Base-by-base conservation (phyloP, 2,797 vertebrate species). In the Phoxinus dragarum region DNA sequence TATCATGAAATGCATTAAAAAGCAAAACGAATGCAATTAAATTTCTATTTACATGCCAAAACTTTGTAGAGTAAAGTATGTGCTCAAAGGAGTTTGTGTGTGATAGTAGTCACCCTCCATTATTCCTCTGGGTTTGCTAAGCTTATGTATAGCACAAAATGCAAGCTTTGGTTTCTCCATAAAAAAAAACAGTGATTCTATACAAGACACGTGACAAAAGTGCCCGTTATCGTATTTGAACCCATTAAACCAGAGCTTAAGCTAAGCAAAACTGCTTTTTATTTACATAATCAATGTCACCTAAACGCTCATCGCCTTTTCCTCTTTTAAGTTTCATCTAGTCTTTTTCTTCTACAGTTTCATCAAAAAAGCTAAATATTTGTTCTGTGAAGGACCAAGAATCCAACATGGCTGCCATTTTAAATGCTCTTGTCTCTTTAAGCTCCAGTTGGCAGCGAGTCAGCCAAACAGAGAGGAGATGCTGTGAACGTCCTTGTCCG, bases 341-440 rank as follows among this genome's bases (percentile, higher is more conserved):
- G 9, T 36, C 12, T 27, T 7, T 66, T 27, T 79, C 19, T 59
- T 75, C 81, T 23, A 61, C 76, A 19, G 73, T 31, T 81, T 23
- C 56, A 66, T 67, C 40, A 81, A 82, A 21, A 76, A 42, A 67
- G n/a, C 84, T 56, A 85, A n/a, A 64, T 72, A 49, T 47, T 36
- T 66, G 44, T 47, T 84, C 74, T 83, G 40, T 88, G 85, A 54
- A 68, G 86, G 82, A 42, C 23, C 44, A 52, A 78, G 40, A 17
- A 44, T 81, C 36, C 27, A 93, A 93, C 47, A 93, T 89, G 82
- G 88, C 86, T 66, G 66, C 85, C 31, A 34, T 75, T 66, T 7
- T 9, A 8, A 77, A 59, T 34, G 2, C 31, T 67, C 54, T 89
- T 93, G 92, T 90, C 90, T 88, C 94, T 95, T 95, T 94, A 94